These are phyloP conservation scores for Blastobasis adustella DNA, from an alignment of 2,888 invertebrate species.

Conservation along the genomic window DNA sequence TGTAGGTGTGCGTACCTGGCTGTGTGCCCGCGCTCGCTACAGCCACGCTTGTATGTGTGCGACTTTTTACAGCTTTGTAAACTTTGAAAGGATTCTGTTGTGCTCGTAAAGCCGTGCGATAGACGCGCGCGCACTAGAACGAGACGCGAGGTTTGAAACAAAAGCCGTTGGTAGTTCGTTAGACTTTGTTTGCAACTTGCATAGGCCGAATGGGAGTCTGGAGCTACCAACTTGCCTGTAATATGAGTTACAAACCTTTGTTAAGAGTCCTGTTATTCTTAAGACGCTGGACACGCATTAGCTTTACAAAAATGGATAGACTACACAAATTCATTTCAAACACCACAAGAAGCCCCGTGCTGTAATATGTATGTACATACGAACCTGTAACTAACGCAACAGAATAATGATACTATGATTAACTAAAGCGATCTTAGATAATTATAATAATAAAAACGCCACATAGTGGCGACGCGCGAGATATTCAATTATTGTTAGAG, in stretches of 20 bases:
- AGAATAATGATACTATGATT: background rate
- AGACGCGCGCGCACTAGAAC: slow-evolving; percentile 1
- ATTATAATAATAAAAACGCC: slow-evolving; percentile 5
- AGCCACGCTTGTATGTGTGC: slow-evolving; percentile 12
- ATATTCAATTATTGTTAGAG: slow-evolving; percentile 1
- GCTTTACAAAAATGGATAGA: too few relatives aligned
- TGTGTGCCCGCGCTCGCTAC: too few relatives aligned
- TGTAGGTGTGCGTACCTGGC: background rate
- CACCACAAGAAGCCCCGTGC: too few relatives aligned
- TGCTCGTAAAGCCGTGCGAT: slow-evolving; percentile 12
- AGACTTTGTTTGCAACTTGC: background rate
- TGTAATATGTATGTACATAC: too few relatives aligned
- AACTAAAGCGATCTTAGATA: background rate
- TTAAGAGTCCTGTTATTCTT: too few relatives aligned
- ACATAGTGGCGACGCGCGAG: slow-evolving; percentile 8
- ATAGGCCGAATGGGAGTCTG: too few relatives aligned
- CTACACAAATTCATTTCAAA: too few relatives aligned
- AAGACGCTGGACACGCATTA: too few relatives aligned
- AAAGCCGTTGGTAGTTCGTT: background rate
- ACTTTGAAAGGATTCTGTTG: slow-evolving; percentile 25
- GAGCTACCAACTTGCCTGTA: background rate
- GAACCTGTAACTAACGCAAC: background rate
- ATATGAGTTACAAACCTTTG: too few relatives aligned
- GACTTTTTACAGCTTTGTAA: slow-evolving; percentile 16
- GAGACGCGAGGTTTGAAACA: background rate